These are phyloP conservation scores for Cynopterus brachyotis DNA, from an alignment of 2,113 vertebrate genomes.

Conservation along the genomic window DNA sequence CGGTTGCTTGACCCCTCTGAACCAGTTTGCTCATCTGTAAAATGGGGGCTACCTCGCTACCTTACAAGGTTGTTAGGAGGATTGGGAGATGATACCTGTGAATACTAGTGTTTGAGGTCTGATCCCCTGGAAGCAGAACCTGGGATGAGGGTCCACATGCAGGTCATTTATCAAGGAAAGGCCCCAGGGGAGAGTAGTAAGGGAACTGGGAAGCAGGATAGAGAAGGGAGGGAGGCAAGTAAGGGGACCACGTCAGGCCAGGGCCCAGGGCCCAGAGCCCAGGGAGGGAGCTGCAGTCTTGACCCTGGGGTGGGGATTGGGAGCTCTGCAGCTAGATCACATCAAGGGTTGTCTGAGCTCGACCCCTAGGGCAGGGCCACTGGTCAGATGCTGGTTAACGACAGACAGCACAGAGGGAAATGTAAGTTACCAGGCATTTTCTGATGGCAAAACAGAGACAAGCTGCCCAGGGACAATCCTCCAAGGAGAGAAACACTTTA, in stretches of 20 bases:
- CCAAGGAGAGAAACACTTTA: not conserved
- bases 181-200: not conserved
- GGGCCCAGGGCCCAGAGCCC: not conserved
- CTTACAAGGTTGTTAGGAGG: not conserved
- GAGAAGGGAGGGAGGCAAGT: not conserved
- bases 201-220: fast-evolving
- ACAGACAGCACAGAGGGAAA: not conserved
- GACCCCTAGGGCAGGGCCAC: not conserved
- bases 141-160: too few species aligned
- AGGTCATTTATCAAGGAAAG: not conserved
- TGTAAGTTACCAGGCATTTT: not conserved
- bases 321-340: not conserved
- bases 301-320: not conserved
- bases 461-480: not conserved
- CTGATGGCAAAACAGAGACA: not conserved
- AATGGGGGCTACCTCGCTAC: not conserved
- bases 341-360: not conserved
- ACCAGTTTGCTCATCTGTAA: not conserved
- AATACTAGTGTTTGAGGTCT: not conserved
- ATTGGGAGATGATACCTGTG: not conserved
- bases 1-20: not conserved
- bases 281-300: not conserved
- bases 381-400: too few species aligned
- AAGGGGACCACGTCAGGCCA: not conserved
- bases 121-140: not conserved